Conservation (phyloP, 2,888 invertebrate genomes). For the Limnephilus lunatus region DNA sequence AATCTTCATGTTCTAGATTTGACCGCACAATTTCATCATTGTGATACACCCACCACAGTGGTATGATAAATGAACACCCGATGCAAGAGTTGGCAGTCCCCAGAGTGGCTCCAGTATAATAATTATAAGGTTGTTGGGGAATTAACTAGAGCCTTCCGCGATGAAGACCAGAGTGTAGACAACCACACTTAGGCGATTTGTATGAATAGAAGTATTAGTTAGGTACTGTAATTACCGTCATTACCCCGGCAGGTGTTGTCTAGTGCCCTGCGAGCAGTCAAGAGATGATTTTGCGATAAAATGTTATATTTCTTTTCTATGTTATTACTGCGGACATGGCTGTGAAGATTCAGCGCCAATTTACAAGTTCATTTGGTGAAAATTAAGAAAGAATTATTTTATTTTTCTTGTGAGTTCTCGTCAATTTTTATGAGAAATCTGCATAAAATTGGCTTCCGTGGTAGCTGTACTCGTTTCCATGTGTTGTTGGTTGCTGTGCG, state of each 20-base stretch:
- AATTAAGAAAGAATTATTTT: neutral
- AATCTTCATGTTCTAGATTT: neutral
- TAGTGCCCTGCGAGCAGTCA: conserved; percentile 14
- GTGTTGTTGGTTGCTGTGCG: neutral
- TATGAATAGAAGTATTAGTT: conserved; percentile 50
- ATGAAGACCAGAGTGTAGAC: conserved; percentile 57
- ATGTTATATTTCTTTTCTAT: neutral
- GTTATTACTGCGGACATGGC: neutral
- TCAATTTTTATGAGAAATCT: neutral
- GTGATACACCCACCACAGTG: neutral
- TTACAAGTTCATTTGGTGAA: neutral
- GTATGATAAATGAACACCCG: neutral
- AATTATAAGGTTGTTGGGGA: conserved; percentile 34
- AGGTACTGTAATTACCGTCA: conserved; percentile 30
- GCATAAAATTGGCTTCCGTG: too few relatives aligned
- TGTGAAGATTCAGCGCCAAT: neutral
- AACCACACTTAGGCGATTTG: conserved; percentile 59
- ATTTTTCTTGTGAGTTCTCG: neutral
- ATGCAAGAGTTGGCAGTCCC: neutral
- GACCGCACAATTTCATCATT: neutral
- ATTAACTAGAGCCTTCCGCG: conserved; percentile 56
- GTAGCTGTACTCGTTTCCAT: neutral
- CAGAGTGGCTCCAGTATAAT: neutral
- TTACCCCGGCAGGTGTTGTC: conserved; percentile 32
- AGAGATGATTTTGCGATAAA: conserved; percentile 4